Conservation (phyloP, 2,797 vertebrate species). For the Onychomys torridus region DNA sequence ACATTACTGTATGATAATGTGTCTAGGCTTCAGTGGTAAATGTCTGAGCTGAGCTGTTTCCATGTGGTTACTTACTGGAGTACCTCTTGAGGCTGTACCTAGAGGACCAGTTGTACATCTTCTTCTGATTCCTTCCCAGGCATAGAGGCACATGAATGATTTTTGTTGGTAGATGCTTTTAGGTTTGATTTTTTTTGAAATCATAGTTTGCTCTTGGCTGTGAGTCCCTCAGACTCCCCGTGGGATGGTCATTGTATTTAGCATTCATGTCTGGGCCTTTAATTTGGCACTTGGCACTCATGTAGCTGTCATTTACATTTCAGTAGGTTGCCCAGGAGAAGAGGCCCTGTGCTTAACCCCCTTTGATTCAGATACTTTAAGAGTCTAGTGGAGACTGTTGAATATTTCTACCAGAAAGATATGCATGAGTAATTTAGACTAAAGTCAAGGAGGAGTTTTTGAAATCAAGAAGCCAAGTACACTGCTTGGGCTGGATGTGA, state of each 20-base stretch:
- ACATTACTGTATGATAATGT: constrained; percentile 6
- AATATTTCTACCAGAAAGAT: constrained; percentile 16
- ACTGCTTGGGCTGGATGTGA: not conserved
- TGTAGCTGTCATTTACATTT: not conserved
- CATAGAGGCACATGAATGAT: not conserved
- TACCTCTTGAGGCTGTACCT: not conserved
- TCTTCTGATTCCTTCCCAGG: not conserved
- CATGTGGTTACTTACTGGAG: not conserved
- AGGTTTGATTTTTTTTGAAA: not conserved
- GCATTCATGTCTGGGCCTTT: not conserved
- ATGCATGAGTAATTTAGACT: not conserved
- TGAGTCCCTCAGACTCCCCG: not conserved
- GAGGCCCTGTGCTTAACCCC: not conserved
- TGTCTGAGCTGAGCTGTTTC: not conserved
- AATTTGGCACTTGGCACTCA: not conserved
- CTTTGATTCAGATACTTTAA: constrained; percentile 19
- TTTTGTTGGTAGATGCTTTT: not conserved
- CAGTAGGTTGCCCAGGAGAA: not conserved
- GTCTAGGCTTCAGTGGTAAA: not conserved
- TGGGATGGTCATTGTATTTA: not conserved
- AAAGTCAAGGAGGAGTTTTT: not conserved
- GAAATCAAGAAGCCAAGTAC: constrained; percentile 1
- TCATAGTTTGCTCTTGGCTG: not conserved
- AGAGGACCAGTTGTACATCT: not conserved
- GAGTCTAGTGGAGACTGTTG: not conserved